Percentiles rank a stretch among this genome's conserved stretches.
Conservation (phyloP, 2,113 vertebrate species). For the Orthochromis indermauri region DNA sequence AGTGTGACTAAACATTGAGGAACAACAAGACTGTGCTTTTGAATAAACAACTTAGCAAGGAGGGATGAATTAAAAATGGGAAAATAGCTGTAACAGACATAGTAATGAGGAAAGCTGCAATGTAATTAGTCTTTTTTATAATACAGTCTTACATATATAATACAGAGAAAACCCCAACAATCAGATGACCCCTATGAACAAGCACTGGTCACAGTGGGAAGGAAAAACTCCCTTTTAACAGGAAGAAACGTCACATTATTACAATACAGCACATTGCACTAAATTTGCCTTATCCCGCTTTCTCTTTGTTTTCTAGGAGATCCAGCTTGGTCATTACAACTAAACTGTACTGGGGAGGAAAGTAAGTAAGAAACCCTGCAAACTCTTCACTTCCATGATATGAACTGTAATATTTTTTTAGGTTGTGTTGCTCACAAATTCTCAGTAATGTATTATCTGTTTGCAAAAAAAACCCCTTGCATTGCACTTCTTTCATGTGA, state of each 20-base stretch:
- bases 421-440: not conserved
- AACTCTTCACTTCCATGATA: not conserved
- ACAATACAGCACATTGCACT: not conserved
- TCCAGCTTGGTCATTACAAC: constrained; percentile 98
- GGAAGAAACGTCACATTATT: not conserved
- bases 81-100: not conserved
- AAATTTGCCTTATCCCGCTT: not conserved
- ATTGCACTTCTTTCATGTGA: not conserved
- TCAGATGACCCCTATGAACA: not conserved
- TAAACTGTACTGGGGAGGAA: constrained; percentile 99
- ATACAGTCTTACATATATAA: not conserved
- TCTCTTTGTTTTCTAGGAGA: constrained; percentile 68
- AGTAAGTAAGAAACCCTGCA: constrained; percentile 76
- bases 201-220: not conserved
- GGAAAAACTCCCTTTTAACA: not conserved
- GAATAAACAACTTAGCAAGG: not conserved
- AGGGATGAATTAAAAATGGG: not conserved
- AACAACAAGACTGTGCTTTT: not conserved
- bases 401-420: not conserved
- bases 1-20: not conserved
- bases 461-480: rapidly evolving
- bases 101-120: not conserved
- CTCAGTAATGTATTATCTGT: not conserved
- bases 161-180: not conserved
- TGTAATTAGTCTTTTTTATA: not conserved